Conservation (phyloP, 2,113 vertebrate genomes). For the Anoplopoma fimbria region DNA sequence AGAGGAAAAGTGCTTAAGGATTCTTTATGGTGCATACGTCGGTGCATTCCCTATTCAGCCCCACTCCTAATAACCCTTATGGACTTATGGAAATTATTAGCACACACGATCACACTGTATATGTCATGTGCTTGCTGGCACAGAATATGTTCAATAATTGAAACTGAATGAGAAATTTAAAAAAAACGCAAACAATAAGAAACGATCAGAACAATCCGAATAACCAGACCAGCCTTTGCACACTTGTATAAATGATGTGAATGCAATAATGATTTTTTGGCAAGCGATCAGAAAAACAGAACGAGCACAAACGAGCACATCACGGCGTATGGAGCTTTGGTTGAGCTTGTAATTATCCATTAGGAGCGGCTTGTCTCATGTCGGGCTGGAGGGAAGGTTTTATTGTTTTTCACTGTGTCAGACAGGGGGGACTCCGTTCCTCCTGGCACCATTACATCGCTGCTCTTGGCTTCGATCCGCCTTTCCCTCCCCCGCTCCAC, state of each 20-base stretch:
- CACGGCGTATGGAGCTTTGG: slow-evolving; percentile 44
- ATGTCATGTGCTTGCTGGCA: slow-evolving; percentile 34
- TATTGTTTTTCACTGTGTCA: slow-evolving; percentile 67
- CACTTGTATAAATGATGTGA: slow-evolving; percentile 63
- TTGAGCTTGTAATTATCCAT: slow-evolving; percentile 62
- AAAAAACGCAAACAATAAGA: too few relatives aligned
- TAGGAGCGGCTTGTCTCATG: slow-evolving; percentile 52
- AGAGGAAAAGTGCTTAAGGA: slow-evolving; percentile 4
- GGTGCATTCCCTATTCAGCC: slow-evolving; percentile 38
- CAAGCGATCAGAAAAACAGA: slow-evolving; percentile 47
- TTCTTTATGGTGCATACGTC: slow-evolving; percentile 15
- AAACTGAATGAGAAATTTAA: slow-evolving; percentile 39
- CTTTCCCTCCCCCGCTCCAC: neutral
- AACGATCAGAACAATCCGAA: slow-evolving; percentile 38
- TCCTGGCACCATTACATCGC: slow-evolving; percentile 50
- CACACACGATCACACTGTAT: neutral
- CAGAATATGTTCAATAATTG: slow-evolving; percentile 28
- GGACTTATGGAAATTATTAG: slow-evolving; percentile 45
- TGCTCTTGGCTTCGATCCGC: slow-evolving; percentile 53
- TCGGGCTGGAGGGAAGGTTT: slow-evolving; percentile 55
- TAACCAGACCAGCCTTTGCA: slow-evolving; percentile 45
- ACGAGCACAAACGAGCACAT: slow-evolving; percentile 20
- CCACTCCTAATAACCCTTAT: slow-evolving; percentile 15
- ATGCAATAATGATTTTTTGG: slow-evolving; percentile 71
- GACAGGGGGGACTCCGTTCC: slow-evolving; percentile 67